Evolutionary conservation across 2,113 vertebrate genomes (phyloP).

Genomic region (Gobius niger): DNA sequence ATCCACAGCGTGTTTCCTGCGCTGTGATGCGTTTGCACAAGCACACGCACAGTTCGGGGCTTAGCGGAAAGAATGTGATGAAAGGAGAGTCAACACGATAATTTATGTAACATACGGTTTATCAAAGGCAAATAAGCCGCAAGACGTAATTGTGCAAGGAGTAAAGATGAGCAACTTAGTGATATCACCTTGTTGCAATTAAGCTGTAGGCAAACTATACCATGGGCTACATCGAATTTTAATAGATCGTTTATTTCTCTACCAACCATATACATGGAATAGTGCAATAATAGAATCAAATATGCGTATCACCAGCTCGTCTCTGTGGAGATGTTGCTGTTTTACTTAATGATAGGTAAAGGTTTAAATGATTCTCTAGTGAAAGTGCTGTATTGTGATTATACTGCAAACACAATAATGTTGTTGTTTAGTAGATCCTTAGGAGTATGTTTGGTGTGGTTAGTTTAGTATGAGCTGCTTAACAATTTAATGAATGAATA

Average conservation of each 20-base stretch:
- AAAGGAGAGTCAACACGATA: constrained; percentile 7
- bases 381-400: too few species aligned
- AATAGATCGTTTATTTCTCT: neutral
- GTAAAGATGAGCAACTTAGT: neutral
- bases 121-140: neutral
- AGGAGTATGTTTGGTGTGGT: too few species aligned
- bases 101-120: constrained; percentile 11
- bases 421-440: too few species aligned
- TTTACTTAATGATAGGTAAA: too few species aligned
- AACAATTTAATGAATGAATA: too few species aligned
- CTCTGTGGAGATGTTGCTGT: too few species aligned
- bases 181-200: neutral
- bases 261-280: neutral
- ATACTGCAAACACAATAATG: too few species aligned
- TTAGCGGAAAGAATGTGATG: constrained; percentile 3
- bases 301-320: too few species aligned
- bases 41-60: neutral
- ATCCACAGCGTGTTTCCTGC: constrained; percentile 38
- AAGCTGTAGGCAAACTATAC: neutral
- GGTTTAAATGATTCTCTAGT: too few species aligned
- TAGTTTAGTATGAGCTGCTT: too few species aligned
- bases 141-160: neutral
- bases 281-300: too few species aligned
- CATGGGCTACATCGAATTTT: neutral
- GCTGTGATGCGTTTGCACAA: neutral